Evolutionary conservation across 2,113 vertebrate species (phyloP).

Genomic region (Rhipidura dahli): DNA sequence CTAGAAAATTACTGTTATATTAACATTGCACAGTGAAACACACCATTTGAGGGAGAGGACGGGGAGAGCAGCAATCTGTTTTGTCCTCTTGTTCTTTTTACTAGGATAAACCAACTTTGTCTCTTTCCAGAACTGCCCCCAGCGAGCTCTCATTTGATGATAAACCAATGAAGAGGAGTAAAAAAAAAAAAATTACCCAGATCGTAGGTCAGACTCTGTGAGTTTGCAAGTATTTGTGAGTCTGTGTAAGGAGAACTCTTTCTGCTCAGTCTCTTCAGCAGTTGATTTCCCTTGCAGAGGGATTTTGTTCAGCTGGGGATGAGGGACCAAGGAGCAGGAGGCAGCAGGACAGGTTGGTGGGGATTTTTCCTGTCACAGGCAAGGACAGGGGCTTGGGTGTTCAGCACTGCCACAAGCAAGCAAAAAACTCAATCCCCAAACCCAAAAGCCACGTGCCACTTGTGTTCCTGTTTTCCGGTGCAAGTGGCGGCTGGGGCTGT

Average conservation of each 20-base stretch:
- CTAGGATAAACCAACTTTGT: not conserved
- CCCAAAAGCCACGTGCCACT: fast-evolving
- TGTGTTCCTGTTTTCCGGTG: not conserved
- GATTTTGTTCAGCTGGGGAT: not conserved
- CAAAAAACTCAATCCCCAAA: not conserved
- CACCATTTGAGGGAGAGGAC: not conserved
- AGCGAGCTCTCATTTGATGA: not conserved
- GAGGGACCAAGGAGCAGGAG: not conserved
- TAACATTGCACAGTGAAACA: not conserved
- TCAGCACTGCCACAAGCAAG: not conserved
- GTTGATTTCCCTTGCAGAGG: not conserved
- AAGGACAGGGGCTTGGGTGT: not conserved
- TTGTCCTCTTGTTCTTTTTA: not conserved
- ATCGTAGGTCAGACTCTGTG: not conserved
- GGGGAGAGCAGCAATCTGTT: not conserved
- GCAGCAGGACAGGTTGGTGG: not conserved
- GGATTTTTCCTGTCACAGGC: not conserved
- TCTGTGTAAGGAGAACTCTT: not conserved
- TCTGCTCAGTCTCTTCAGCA: not conserved
- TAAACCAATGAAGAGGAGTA: not conserved
- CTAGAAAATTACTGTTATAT: not conserved
- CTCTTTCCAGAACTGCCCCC: not conserved
- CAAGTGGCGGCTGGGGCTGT: fast-evolving
- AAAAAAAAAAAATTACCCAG: fast-evolving
- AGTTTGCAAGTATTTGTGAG: not conserved